Conservation (phyloP, 2,113 vertebrate genomes). For the Pipra filicauda region DNA sequence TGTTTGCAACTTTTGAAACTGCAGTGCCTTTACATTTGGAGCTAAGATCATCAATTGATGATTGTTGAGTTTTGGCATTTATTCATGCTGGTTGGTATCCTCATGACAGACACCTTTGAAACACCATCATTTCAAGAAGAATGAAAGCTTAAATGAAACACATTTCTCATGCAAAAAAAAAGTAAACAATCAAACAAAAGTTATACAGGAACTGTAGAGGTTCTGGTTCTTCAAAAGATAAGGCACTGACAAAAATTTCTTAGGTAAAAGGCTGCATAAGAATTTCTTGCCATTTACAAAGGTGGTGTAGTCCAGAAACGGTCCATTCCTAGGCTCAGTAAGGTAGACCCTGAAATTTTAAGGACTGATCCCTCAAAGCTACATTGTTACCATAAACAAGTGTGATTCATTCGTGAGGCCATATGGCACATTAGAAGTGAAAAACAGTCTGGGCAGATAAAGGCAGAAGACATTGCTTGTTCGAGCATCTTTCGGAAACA, state of each 20-base stretch:
- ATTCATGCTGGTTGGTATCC: conserved; percentile 61
- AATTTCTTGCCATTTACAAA: conserved; percentile 82
- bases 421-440: conserved; percentile 72
- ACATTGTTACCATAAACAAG: conserved; percentile 70
- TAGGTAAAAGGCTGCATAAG: conserved; percentile 86
- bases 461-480: conserved; percentile 74
- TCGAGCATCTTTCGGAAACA: conserved; percentile 60
- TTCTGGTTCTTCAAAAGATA: conserved; percentile 80
- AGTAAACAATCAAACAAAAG: conserved; percentile 17
- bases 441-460: conserved; percentile 81
- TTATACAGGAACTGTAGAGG: conserved; percentile 73
- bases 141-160: conserved; percentile 60
- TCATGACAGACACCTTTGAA: conserved; percentile 57
- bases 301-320: conserved; percentile 73
- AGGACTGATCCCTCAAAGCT: conserved; percentile 77
- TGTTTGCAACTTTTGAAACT: conserved; percentile 58
- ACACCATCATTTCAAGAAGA: conserved; percentile 55
- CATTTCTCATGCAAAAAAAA: conserved; percentile 35
- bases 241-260: conserved; percentile 88
- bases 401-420: conserved; percentile 73
- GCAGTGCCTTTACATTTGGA: conserved; percentile 73
- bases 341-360: conserved; percentile 77
- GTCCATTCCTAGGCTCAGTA: conserved; percentile 78
- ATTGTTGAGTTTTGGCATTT: conserved; percentile 66
- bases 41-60: conserved; percentile 55